Evolutionary conservation across 2,113 vertebrate species (phyloP), one percentile per base, ranked within the genome.

Genomic region (Meleagris gallopavo): DNA sequence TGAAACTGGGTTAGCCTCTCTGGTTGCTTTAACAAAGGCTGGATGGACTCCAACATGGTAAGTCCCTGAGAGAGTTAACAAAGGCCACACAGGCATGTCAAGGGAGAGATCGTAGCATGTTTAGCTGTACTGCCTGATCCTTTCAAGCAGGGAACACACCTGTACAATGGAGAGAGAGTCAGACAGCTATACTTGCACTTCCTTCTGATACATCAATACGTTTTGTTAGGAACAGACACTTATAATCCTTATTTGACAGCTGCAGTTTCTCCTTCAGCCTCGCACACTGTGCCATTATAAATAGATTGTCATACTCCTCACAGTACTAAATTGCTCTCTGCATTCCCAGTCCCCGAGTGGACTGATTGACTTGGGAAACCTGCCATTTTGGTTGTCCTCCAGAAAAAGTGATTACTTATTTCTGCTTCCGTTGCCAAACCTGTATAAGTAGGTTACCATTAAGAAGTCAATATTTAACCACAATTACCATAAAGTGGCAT

Each of bases 251-350:
- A 86, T 34, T 5, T 20, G 93, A 96, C 97, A 98, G 96, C 97
- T 98, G 98, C 93, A 85, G 88, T 84, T 98, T 94, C 90, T 93
- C 94, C 90, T 96, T 84, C 93, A 92, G 81, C 73, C 84, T 89
- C 41, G 6, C 78, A 79, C 82, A 85, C 72, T 90, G 85, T 95
- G 95, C 95, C 95, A 96, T 97, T 97, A 94, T 92, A 65, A 92
- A 96, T 97, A 97, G 97, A 97, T 96, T 97, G 97, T 92, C 96
- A 87, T 96, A 96, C 96, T 96, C 83, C 91, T 94, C 96, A 90
- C 90, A 75, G 73, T 80, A 87, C 91, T 90, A 90, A 94, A 95
- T 96, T 93, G 83, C 80, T 95, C 96, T 98, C 91, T 96, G 70
- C 70, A 52, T 92, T 95, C 89, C 69, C 45, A 34, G 72, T 77